These are phyloP conservation scores for Geopemphigus sp. DNA, from an alignment of 1,140 invertebrate species.

Conservation along the genomic window DNA sequence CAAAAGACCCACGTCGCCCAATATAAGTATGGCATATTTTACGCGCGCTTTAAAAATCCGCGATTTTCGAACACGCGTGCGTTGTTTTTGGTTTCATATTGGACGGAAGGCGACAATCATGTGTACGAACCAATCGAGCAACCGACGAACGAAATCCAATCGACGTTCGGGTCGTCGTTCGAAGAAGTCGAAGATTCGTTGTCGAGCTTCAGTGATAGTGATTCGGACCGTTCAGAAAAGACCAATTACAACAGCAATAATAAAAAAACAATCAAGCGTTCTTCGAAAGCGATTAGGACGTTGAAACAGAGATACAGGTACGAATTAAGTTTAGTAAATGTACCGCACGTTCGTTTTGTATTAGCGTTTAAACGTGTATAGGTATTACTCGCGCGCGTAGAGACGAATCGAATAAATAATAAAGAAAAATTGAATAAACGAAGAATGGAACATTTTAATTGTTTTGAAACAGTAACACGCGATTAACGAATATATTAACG, in stretches of 20 bases:
- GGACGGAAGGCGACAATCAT: too few species aligned
- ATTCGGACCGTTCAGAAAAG: constrained; percentile 24
- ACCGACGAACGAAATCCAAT: background rate
- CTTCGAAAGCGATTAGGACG: constrained; percentile 40
- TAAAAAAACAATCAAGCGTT: constrained; percentile 27
- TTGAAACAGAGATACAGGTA: constrained; percentile 47
- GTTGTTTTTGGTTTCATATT: too few species aligned
- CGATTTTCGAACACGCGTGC: too few species aligned
- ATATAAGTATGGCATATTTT: constrained; percentile 20
- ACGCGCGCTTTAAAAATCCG: too few species aligned
- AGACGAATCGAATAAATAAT: too few species aligned
- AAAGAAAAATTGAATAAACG: too few species aligned
- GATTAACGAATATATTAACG: too few species aligned
- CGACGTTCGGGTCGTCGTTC: constrained; percentile 31
- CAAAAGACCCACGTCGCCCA: constrained; percentile 7
- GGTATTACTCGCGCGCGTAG: too few species aligned
- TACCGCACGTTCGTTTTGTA: too few species aligned
- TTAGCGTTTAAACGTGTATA: background rate
- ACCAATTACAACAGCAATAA: background rate
- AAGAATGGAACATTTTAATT: too few species aligned
- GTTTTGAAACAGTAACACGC: too few species aligned
- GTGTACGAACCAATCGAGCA: background rate
- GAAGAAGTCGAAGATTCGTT: constrained; percentile 45
- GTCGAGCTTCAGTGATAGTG: constrained; percentile 39
- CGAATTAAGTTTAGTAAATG: background rate